A percentile compares a stretch with the other conserved stretches of the same genome.
Conservation (phyloP, 2,888 invertebrate genomes). For the Callosobruchus maculatus region DNA sequence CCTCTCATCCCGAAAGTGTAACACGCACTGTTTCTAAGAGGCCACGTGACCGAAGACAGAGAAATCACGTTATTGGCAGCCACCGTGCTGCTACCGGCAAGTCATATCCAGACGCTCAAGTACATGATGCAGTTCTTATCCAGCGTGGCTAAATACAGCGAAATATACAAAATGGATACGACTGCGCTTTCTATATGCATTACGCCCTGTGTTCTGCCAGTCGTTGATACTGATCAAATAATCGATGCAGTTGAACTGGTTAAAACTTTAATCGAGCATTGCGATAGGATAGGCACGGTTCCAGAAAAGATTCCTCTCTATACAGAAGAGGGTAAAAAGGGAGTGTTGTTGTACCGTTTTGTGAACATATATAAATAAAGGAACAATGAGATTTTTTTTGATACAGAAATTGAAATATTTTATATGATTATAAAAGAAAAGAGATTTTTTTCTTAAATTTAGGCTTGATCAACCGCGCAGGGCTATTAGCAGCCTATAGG, state of each 20-base stretch:
- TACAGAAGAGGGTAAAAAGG: background rate
- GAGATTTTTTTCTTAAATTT: too few relatives aligned
- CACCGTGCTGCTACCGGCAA: constrained; percentile 67
- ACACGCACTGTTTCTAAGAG: constrained; percentile 72
- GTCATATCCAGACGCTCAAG: constrained; percentile 72
- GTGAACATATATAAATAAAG: too few relatives aligned
- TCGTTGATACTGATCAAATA: background rate
- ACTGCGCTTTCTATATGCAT: constrained; percentile 11
- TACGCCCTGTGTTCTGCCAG: constrained; percentile 13
- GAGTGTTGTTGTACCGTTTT: background rate
- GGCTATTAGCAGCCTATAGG: too few relatives aligned
- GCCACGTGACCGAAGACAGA: constrained; percentile 57
- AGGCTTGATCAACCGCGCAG: too few relatives aligned
- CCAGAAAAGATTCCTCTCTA: background rate
- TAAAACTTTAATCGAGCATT: background rate
- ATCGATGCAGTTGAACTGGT: background rate
- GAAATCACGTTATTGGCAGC: constrained; percentile 61
- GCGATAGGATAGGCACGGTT: background rate
- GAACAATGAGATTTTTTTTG: background rate
- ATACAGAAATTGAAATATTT: too few relatives aligned
- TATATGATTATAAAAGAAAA: too few relatives aligned
- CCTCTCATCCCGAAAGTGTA: constrained; percentile 70
- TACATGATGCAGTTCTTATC: constrained; percentile 66
- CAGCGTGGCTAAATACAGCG: constrained; percentile 9
- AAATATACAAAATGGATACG: constrained; percentile 10